Base-by-base conservation (phyloP, 1,140 invertebrate species). In the Amyelois transitella region DNA sequence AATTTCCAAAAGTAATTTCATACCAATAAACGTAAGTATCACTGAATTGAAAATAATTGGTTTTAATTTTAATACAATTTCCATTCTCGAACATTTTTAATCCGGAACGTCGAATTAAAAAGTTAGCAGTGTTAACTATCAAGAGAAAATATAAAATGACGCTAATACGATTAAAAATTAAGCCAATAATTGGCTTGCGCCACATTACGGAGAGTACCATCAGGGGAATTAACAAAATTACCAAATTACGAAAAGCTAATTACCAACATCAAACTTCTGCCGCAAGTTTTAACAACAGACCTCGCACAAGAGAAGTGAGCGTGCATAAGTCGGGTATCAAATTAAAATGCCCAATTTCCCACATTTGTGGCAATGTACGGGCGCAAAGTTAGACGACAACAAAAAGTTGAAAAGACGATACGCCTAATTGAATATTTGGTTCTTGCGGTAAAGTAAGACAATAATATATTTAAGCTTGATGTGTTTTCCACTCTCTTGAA, bases 221-320 rank as follows among this genome's bases (percentile, higher is more conserved):
- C 56, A 47, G 47, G 51, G 32, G 55, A 51, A 67, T 78, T 71
- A 81, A 71, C 64, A 55, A 59, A 72, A 75, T 79, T 77, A 74
- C 66, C 54, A 51, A 69, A 74, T 66, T 69, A 70, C 61, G 62
- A 55, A 67, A 80, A 80, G 65, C 68, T 80, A 80, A 80, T 80
- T 82, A 77, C 64, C 25, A 68, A 72, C 69, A 74, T 78, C 64
- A 77, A 78, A 82, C 73, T 75, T 50, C 32, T n/a, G 32, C 66
- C 57, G 62, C 63, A 68, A 72, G 58, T 75, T 66, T n/a, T 58
- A 69, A 62, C 69, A 66, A 58, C 52, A 60, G 51, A 38, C 56
- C 56, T n/a, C 45, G 50, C 61, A 48, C 56, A 55, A 47, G 65
- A 54, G n/a, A 64, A 60, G 58, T 58, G 60, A 62, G 60, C 66